Evolutionary conservation across 2,888 invertebrate species (phyloP), one percentile per base, ranked within the genome.

Genomic region (Tineola bisselliella): DNA sequence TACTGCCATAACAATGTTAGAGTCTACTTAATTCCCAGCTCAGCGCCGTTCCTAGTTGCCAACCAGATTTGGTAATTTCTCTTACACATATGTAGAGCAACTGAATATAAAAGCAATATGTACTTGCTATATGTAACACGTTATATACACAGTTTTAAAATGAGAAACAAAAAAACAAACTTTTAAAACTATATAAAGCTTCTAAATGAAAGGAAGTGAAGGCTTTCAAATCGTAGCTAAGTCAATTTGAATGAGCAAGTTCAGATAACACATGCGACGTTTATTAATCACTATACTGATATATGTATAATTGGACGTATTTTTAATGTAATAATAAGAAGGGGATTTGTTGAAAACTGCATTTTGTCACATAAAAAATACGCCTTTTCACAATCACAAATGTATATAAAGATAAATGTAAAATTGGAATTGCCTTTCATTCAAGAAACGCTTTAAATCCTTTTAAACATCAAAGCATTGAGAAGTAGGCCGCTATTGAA

Each of bases 1-100:
- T 79, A 82, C 74, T 71, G 72, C 71, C 77, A 75, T 86, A 86
- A 84, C 84, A 77, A 75, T 72, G 77, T 86, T 84, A 84, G 80
- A 48, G 78, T 84, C 80, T 67, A n/a, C n/a, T n/a, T n/a, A n/a
- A n/a, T n/a, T n/a, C n/a, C n/a, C n/a, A n/a, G n/a, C n/a, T 70
- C 70, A 75, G 81, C 79, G 81, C 79, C 13, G 15, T 30, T 31
- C 5, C 33, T 69, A 67, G 33, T 33, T 66, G 68, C 65, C 73
- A 68, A 67, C 70, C 76, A 72, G 75, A 79, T 79, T 76, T 71
- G 65, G 73, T 75, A 73, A 75, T 76, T 77, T 71, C 48, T 60
- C 18, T 12, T 56, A 25, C n/a, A n/a, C n/a, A n/a, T 25, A 13
- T 17, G 15, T 30, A 1, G 12, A 25, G n/a, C 25, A 11, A 6